Evolutionary conservation across 2,888 invertebrate species (phyloP), one percentile per base, ranked within the genome.

Genomic region (Pyrocoelia pectoralis): DNA sequence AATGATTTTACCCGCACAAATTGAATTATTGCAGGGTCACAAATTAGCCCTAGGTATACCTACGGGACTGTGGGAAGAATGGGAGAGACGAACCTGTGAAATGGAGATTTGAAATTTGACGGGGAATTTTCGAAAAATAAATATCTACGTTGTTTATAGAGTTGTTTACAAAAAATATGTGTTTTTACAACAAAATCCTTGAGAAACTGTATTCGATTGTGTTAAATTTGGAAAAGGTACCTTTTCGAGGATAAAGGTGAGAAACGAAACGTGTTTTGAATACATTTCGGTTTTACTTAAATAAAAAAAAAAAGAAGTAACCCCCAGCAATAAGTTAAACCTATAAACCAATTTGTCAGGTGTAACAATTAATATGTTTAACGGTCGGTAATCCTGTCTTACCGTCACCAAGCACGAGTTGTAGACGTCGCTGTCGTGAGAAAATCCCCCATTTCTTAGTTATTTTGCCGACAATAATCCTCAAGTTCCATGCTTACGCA

Each of bases 291-390:
- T 33, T n/a, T 33, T 33, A 33, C 33, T 33, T 33, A 33, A n/a
- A 24, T 24, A 24, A 33, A 33, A n/a, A n/a, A 33, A 33, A 33
- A 33, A 33, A 33, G 8, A 33, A 8, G 2, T 33, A 24, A 6
- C 3, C 2, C 33, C 33, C 10, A n/a, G n/a, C 33, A n/a, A 33
- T n/a, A 33, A 33, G n/a, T 24, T 24, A 24, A 24, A 24, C 24
- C 24, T 15, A 53, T 54, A 63, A 66, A 54, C 38, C 56, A 40
- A 53, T 62, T 59, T 56, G 62, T 66, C 54, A 57, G 66, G 52
- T 59, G 59, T 18, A 59, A 65, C 63, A 66, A 66, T 62, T 60
- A 66, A 63, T 66, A 56, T 58, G 62, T 63, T 56, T 62, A 50
- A 62, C 58, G 19, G 13, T 46, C 10, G 48, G 51, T 66, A 66